A percentile compares a stretch with the other conserved stretches of the same genome.
These are phyloP conservation scores for Heliocidaris erythrogramma DNA, from an alignment of 35 echinoderm and acorn worm species.

Conservation along the genomic window DNA sequence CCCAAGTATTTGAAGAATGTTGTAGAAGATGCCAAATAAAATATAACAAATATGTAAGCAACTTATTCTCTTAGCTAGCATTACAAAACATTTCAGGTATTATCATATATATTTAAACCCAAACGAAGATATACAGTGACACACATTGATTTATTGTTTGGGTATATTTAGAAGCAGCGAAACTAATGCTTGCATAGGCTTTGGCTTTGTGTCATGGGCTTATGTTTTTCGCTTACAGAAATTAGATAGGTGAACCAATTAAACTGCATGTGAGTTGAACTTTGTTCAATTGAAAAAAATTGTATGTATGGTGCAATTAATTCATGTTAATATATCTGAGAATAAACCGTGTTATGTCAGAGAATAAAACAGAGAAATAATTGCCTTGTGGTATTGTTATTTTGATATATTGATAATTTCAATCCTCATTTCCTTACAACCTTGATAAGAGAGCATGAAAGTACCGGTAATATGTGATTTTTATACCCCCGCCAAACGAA, in stretches of 20 bases:
- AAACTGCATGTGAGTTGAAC: no score
- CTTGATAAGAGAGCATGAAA: no score
- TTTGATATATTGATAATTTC: neutral
- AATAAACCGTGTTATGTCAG: neutral
- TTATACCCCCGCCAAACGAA: no score
- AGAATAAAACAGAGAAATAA: neutral
- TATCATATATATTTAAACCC: no score
- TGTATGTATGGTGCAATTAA: slow-evolving; percentile 5
- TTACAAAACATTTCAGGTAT: no score
- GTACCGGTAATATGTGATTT: no score
- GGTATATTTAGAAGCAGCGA: neutral
- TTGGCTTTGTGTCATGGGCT: neutral
- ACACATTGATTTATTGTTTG: neutral
- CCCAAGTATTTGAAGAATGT: no score
- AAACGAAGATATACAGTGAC: no score
- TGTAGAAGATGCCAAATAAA: no score
- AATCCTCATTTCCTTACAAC: no score
- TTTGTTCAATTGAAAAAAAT: neutral
- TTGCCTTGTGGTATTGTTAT: neutral
- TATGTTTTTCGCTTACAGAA: neutral
- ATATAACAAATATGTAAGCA: no score
- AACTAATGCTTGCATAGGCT: neutral
- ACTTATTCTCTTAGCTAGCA: no score
- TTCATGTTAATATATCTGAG: neutral
- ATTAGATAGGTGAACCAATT: neutral